phyloP scores from a whole-genome alignment of 2,888 invertebrate genomes.

The Hypena proboscidalis region DNA sequence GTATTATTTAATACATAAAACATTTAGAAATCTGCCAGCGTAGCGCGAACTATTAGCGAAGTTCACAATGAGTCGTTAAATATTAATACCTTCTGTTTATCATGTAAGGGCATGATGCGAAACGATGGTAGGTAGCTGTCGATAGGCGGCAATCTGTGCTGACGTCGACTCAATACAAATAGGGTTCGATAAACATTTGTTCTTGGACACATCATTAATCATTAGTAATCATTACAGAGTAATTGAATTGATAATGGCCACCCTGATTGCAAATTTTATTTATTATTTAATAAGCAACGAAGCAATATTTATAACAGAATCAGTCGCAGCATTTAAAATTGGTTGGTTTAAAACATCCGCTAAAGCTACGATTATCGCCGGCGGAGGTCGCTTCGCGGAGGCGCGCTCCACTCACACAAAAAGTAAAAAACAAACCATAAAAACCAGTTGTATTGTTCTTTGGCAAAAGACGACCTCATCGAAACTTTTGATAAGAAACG shows the following conservation, averaged over 20 bases:
- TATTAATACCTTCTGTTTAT: slow-evolving; percentile 70
- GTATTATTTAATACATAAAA: slow-evolving; percentile 41
- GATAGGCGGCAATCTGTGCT: slow-evolving; percentile 17
- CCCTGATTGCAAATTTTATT: slow-evolving; percentile 9
- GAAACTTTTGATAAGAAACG: slow-evolving; percentile 67
- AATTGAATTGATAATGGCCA: slow-evolving; percentile 4
- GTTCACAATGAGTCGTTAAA: slow-evolving; percentile 80
- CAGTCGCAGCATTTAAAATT: slow-evolving; percentile 26
- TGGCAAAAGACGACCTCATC: slow-evolving; percentile 66
- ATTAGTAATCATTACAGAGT: neutral
- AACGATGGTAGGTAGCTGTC: slow-evolving; percentile 48
- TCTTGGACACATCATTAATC: slow-evolving; percentile 19
- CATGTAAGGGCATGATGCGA: slow-evolving; percentile 68
- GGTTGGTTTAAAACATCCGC: slow-evolving; percentile 61
- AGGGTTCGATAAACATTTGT: slow-evolving; percentile 16
- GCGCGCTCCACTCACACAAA: slow-evolving; percentile 54
- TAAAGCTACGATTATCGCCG: slow-evolving; percentile 50
- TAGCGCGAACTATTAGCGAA: slow-evolving; percentile 64
- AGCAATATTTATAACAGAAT: slow-evolving; percentile 19
- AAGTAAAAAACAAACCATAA: slow-evolving; percentile 75
- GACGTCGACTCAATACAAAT: slow-evolving; percentile 11
- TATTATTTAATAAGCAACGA: slow-evolving; percentile 15
- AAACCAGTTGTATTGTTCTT: slow-evolving; percentile 82
- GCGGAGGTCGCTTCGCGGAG: slow-evolving; percentile 47
- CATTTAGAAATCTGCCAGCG: slow-evolving; percentile 62